Percentiles rank a stretch among this genome's conserved stretches.
phyloP scores from a whole-genome alignment of 2,113 vertebrate genomes.

The Poecilia latipinna region DNA sequence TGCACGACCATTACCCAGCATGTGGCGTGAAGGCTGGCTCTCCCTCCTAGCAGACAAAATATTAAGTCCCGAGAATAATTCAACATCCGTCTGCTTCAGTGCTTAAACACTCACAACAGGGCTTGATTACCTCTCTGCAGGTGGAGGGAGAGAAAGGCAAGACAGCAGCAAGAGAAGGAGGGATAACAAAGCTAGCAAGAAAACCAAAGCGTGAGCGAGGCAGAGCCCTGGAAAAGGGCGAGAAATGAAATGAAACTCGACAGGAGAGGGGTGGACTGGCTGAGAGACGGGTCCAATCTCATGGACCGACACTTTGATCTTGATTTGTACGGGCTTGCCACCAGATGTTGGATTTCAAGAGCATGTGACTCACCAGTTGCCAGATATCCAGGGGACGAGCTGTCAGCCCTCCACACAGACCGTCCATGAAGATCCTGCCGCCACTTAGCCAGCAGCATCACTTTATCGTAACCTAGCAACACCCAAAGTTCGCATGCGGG shows the following conservation, averaged over 20 bases:
- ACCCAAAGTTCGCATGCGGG: constrained; percentile 50
- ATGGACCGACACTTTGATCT: constrained; percentile 57
- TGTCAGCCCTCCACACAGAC: constrained; percentile 55
- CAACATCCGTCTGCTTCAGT: constrained; percentile 45
- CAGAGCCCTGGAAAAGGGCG: constrained; percentile 10
- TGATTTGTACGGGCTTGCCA: constrained; percentile 56
- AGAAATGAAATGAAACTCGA: constrained; percentile 50
- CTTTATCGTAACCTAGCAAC: constrained; percentile 73
- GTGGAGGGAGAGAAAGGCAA: constrained; percentile 37
- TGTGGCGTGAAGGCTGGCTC: constrained; percentile 31
- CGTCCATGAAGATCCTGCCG: constrained; percentile 51
- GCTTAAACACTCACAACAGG: constrained; percentile 76
- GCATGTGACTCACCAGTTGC: constrained; percentile 46
- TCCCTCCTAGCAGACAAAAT: constrained; percentile 51
- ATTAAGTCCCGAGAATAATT: constrained; percentile 64
- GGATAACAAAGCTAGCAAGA: constrained; percentile 54
- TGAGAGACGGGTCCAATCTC: constrained; percentile 53
- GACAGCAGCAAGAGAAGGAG: constrained; percentile 53
- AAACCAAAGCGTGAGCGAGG: constrained; percentile 6
- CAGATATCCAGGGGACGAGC: constrained; percentile 66
- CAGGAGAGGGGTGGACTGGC: constrained; percentile 37
- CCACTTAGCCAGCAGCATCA: constrained; percentile 69
- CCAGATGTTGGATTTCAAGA: constrained; percentile 68
- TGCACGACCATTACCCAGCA: constrained; percentile 34
- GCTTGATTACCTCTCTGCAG: constrained; percentile 71